These are phyloP conservation scores for Tretioscincus oriximinensis DNA, from an alignment of 2,113 vertebrate genomes.

Conservation along the genomic window DNA sequence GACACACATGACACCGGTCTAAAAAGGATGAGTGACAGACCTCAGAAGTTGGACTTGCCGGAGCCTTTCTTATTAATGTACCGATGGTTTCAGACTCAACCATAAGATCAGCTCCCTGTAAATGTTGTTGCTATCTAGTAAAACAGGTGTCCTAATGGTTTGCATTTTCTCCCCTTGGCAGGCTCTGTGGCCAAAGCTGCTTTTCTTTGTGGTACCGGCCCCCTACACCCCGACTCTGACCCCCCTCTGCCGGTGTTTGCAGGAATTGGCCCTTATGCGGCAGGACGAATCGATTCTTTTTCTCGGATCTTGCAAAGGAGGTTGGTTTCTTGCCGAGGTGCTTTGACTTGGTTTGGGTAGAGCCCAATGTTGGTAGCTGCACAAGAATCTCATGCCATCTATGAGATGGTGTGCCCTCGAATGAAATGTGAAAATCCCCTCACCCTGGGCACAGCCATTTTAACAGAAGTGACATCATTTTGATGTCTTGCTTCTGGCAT, in stretches of 20 bases:
- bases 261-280: neutral
- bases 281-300: neutral
- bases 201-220: slow-evolving; percentile 18
- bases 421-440: too few relatives aligned
- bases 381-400: too few relatives aligned
- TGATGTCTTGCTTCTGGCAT: too few relatives aligned
- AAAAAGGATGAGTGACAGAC: neutral
- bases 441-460: too few relatives aligned
- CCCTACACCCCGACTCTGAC: neutral
- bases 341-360: too few relatives aligned
- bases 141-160: neutral
- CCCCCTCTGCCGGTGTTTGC: slow-evolving; percentile 24
- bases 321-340: neutral
- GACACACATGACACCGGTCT: too few relatives aligned
- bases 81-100: too few relatives aligned
- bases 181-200: slow-evolving; percentile 19
- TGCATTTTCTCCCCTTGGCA: neutral
- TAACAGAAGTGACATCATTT: too few relatives aligned
- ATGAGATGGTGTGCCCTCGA: too few relatives aligned
- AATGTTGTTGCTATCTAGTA: neutral
- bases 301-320: slow-evolving; percentile 29
- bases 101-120: neutral
- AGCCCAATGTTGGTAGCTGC: neutral
- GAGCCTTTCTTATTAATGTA: neutral
- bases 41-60: neutral